phyloP scores from a whole-genome alignment of 1,140 invertebrate genomes.

The Ostrea denselamellosa region DNA sequence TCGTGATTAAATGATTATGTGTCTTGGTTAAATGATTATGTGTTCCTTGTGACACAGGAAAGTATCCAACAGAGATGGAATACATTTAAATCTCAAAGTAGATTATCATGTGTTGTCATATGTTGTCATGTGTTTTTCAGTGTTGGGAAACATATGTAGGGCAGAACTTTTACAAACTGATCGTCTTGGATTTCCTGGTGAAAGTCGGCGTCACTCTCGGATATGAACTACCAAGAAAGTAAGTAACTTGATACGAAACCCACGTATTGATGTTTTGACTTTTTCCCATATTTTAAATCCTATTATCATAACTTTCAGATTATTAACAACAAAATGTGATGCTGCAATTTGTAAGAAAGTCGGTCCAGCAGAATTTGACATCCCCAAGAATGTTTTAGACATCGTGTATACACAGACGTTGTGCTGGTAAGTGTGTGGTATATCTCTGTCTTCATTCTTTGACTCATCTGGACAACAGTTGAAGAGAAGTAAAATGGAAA shows the following conservation, averaged over 20 bases:
- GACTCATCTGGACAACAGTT: no score
- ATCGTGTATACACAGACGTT: constrained; percentile 91
- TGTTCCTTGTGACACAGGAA: no score
- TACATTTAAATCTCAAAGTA: no score
- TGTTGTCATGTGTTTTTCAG: constrained; percentile 54
- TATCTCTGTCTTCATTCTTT: not conserved
- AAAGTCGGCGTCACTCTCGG: constrained; percentile 88
- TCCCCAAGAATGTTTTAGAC: constrained; percentile 90
- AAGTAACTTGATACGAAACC: not conserved
- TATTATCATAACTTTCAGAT: constrained; percentile 44
- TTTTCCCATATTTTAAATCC: not conserved
- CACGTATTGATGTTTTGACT: not conserved
- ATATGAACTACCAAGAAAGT: constrained; percentile 87
- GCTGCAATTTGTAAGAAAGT: constrained; percentile 59
- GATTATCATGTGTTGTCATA: no score
- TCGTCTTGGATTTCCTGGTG: constrained; percentile 88
- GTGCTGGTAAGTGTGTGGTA: constrained; percentile 82
- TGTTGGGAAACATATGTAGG: constrained; percentile 96
- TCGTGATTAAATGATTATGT: no score
- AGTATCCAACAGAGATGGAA: no score
- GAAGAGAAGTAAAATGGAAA: no score
- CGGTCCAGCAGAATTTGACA: constrained; percentile 86
- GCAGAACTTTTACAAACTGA: constrained; percentile 91
- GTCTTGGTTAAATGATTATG: no score
- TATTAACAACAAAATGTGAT: constrained; percentile 61